Conservation (phyloP, 2,888 invertebrate genomes). For the Netelia fuscicornis region DNA sequence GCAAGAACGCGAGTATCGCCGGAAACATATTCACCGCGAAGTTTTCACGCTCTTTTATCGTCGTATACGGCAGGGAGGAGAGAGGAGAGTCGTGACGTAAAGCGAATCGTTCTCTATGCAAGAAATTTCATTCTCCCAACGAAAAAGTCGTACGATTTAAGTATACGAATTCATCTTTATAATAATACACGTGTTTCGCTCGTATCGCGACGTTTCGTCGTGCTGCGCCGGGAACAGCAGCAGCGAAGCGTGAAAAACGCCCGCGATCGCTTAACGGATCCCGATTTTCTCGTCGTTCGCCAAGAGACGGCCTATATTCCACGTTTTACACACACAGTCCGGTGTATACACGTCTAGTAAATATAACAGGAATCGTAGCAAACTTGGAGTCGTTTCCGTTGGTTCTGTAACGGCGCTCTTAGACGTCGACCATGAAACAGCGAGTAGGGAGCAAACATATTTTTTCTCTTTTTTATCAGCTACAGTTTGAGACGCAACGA, state of each 20-base stretch:
- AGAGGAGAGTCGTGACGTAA: background rate
- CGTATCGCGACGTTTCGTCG: slow-evolving; percentile 2
- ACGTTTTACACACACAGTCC: background rate
- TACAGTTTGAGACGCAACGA: too few species aligned
- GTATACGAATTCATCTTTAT: background rate
- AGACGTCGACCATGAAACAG: background rate
- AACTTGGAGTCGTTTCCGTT: background rate
- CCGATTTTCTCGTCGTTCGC: slow-evolving; percentile 59
- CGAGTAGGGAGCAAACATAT: background rate
- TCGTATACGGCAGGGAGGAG: background rate
- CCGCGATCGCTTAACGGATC: slow-evolving; percentile 72
- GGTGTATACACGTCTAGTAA: background rate
- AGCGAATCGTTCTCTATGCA: background rate
- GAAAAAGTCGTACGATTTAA: background rate
- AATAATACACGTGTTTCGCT: background rate
- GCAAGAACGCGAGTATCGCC: background rate
- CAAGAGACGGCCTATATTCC: slow-evolving; percentile 74
- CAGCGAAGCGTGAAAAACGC: slow-evolving; percentile 78
- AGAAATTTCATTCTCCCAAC: background rate
- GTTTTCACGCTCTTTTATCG: background rate
- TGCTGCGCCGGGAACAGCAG: slow-evolving; percentile 34
- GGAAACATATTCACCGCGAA: background rate
- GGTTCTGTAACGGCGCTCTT: background rate
- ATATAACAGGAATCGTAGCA: background rate
- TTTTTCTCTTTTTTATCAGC: slow-evolving; percentile 25